Base-by-base conservation (phyloP, 2,888 invertebrate genomes). In the Platynereis dumerilii region DNA sequence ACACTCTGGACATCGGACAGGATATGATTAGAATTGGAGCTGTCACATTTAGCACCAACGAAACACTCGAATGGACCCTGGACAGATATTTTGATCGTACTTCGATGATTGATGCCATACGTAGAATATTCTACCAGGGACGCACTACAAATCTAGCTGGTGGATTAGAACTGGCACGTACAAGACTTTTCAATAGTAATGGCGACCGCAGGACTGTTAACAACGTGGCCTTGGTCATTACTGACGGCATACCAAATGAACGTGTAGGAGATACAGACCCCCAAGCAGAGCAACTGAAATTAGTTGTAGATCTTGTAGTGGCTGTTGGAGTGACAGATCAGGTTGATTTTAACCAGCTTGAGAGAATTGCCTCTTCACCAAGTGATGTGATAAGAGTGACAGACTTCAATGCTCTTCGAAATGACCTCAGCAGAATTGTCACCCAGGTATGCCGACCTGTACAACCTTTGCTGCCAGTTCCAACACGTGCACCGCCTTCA, bases 221-320 rank as follows among this genome's bases (percentile, higher is more conserved):
- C 22, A 48, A 48, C 22, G 7, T 48, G 10, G n/a, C 17, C n/a
- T 5, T 48, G 5, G 3, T 48, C 7, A 48, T 48, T 20, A 48
- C 48, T 20, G 48, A 48, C 17, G 48, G 48, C n/a, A 22, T 48
- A 5, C 48, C 48, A n/a, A 48, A 48, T 22, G 48, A 48, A 20
- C 20, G 48, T 10, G 22, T 10, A 22, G 3, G 3, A 5, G 48
- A 48, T 5, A 48, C 48, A 3, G 5, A 7, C 7, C 48, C 48
- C 5, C 48, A 48, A 22, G 48, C 48, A 12, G 22, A 48, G 3
- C n/a, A 10, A 22, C 20, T 48, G 20, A 48, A 48, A n/a, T 42
- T 17, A 10, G 17, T 17, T 12, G 42, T 10, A 42, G 42, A 10
- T 42, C 10, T 10, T 12, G 17, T 42, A 12, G 10, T 42, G 17